Evolutionary conservation across 2,797 vertebrate genomes (phyloP).

Genomic region (Vespertilio murinus): DNA sequence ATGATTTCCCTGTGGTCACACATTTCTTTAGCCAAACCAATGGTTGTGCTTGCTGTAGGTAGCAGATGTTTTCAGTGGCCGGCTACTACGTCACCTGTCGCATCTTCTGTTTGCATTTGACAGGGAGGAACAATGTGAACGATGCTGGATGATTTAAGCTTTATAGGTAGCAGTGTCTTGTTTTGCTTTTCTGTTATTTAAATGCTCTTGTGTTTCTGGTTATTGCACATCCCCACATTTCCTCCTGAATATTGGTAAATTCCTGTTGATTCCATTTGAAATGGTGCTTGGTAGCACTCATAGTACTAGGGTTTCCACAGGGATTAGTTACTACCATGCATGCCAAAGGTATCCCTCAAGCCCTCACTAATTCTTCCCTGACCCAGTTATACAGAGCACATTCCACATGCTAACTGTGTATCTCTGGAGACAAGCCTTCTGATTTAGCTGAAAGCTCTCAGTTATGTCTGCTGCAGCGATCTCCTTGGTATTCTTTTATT

Average conservation of each 20-base stretch:
- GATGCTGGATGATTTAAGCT: not conserved
- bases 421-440: not conserved
- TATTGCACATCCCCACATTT: not conserved
- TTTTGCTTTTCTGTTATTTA: not conserved
- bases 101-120: not conserved
- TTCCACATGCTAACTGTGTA: not conserved
- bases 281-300: not conserved
- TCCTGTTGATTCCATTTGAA: slow-evolving; percentile 6
- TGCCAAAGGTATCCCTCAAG: not conserved
- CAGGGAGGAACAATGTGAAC: not conserved
- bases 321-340: not conserved
- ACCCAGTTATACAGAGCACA: not conserved
- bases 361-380: not conserved
- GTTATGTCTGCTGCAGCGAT: not conserved
- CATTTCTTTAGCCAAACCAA: slow-evolving; percentile 80
- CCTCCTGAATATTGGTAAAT: not conserved
- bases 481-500: not conserved
- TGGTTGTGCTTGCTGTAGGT: slow-evolving; percentile 36
- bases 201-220: not conserved
- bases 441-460: not conserved
- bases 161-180: not conserved
- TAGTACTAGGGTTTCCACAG: not conserved
- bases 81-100: slow-evolving; percentile 10
- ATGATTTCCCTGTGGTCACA: slow-evolving; percentile 68
- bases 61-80: slow-evolving; percentile 69